phyloP scores from a whole-genome alignment of 2,888 invertebrate genomes.

The Epinotia ramella region DNA sequence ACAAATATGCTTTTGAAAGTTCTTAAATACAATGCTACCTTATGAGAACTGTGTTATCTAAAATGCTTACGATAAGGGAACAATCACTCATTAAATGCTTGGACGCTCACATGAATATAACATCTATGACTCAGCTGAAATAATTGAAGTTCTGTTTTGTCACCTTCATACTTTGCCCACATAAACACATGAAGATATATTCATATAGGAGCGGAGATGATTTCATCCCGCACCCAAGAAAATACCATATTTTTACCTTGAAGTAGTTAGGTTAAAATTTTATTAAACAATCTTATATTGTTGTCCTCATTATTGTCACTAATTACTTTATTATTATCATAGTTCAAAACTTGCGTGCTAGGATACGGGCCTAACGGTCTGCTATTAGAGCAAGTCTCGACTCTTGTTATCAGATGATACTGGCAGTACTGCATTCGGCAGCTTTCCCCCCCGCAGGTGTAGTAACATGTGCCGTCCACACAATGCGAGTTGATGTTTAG shows the following conservation, averaged over 20 bases:
- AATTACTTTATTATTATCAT: conserved; percentile 29
- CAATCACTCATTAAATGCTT: conserved; percentile 20
- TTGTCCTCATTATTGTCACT: conserved; percentile 57
- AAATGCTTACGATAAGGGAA: conserved; percentile 31
- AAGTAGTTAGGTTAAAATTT: conserved; percentile 48
- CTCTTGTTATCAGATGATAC: conserved; percentile 61
- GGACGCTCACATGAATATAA: neutral
- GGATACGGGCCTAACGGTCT: conserved; percentile 48
- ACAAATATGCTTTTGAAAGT: conserved; percentile 9
- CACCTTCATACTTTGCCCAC: neutral
- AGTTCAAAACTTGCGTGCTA: conserved; percentile 48
- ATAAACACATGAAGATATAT: neutral
- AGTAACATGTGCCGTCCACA: conserved; percentile 64
- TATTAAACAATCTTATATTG: conserved; percentile 56
- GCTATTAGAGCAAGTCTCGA: conserved; percentile 56
- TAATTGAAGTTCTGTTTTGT: neutral
- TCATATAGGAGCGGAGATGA: neutral
- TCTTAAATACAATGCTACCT: conserved; percentile 2
- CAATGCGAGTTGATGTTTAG: conserved; percentile 63
- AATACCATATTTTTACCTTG: neutral
- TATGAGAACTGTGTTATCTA: conserved; percentile 20
- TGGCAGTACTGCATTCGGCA: conserved; percentile 61
- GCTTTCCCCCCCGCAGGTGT: conserved; percentile 57
- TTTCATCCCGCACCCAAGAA: neutral
- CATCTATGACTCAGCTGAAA: neutral